Percentiles rank a stretch among this genome's conserved stretches.
Conservation (phyloP, 1,140 invertebrate genomes). For the Epicauta chinensis region DNA sequence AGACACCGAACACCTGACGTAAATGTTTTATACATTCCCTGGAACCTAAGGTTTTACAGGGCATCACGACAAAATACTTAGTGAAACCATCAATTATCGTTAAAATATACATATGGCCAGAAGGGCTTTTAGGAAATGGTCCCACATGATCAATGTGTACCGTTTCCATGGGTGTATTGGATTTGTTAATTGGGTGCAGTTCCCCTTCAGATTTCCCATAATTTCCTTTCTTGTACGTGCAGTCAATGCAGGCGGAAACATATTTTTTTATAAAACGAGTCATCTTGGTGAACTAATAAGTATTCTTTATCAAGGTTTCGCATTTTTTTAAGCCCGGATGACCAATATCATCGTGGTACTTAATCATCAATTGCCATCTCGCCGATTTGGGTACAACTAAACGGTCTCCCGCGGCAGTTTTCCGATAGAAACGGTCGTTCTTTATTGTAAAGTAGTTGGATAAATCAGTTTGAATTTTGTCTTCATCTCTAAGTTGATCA, state of each 20-base stretch:
- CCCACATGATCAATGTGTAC: slow-evolving; percentile 32
- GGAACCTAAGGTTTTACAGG: slow-evolving; percentile 1
- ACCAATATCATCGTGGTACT: slow-evolving; percentile 30
- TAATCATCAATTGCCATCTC: too few species aligned
- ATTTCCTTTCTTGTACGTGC: slow-evolving; percentile 29
- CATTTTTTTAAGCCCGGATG: slow-evolving; percentile 24
- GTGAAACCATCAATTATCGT: slow-evolving; percentile 39
- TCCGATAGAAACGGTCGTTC: too few species aligned
- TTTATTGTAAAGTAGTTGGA: too few species aligned
- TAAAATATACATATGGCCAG: slow-evolving; percentile 33
- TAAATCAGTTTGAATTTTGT: too few species aligned
- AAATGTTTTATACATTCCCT: slow-evolving; percentile 1
- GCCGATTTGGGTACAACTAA: too few species aligned
- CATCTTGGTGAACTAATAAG: slow-evolving; percentile 27
- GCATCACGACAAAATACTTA: slow-evolving; percentile 26
- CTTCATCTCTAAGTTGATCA: too few species aligned
- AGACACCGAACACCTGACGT: slow-evolving; percentile 16
- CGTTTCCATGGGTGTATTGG: slow-evolving; percentile 21
- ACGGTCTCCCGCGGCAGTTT: too few species aligned
- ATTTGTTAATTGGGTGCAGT: slow-evolving; percentile 15
- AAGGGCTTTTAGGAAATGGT: slow-evolving; percentile 23
- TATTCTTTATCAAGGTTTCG: slow-evolving; percentile 5
- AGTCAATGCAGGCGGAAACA: slow-evolving; percentile 33
- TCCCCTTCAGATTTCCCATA: slow-evolving; percentile 21
- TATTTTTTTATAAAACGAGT: slow-evolving; percentile 22